Base-by-base conservation (phyloP, 30 jellyfish, hydroid and myxozoan species). In the Turritopsis dohrnii region DNA sequence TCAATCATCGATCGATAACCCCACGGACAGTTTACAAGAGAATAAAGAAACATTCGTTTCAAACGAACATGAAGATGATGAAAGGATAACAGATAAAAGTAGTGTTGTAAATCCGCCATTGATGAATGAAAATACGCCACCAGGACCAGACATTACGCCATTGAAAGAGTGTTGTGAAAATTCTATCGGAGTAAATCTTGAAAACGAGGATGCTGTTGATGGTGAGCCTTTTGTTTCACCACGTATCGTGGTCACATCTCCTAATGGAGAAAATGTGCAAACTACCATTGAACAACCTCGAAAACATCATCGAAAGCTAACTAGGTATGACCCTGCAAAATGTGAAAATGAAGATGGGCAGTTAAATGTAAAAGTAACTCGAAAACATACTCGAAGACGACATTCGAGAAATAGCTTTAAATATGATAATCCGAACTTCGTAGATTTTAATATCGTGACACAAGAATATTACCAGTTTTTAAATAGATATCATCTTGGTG, bases 401-500 rank as follows among this genome's bases (percentile, higher is more conserved):
- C 77, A 69, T 69, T n/a, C 28, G 30, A 69, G 30, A 1, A 69
- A 69, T 27, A 69, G 30, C 22, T 69, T n/a, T 27, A 9, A 21
- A 8, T 77, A 77, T 66, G 85, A 23, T 29, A 77, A 77, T 1
- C 85, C 85, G 28, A 24, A 77, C 53, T 41, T 80, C 53, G 22
- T 29, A 53, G 71, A 53, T 53, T 80, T 65, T 24, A 80, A 53
- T 41, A 25, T 23, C 29, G 54, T 80, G 28, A 28, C 75, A 20
- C 65, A 53, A 52, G 87, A 69, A 26, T 82, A 82, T 7, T 71
- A 13, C 30, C 53, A 82, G 31, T 82, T 65, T 28, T 23, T 82
- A 20, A 66, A 82, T 54, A 73, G 89, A 7, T 82, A 82, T 29
- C 89, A 82, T 54, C 17, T 82, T 13, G 89, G 85, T 22, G 89